Evolutionary conservation across 2,888 invertebrate species (phyloP).

Genomic region (Athrips mouffetella): DNA sequence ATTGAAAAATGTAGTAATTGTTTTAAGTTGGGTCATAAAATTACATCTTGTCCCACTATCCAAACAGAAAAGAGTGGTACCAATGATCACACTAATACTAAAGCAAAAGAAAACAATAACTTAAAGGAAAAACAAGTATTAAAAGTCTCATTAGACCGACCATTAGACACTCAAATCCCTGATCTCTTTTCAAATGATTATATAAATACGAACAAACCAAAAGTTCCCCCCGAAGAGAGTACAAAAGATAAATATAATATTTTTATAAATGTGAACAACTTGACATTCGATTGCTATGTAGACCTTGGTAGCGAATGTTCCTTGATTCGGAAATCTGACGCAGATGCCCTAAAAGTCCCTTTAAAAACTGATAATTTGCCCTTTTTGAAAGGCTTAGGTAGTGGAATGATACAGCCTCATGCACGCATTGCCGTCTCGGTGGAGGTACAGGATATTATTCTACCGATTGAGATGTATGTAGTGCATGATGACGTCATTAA

Average conservation of each 20-base stretch:
- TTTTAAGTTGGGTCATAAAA: background rate
- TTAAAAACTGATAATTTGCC: background rate
- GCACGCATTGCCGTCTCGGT: constrained; percentile 1
- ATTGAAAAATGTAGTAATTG: background rate
- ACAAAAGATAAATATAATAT: background rate
- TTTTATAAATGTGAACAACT: background rate
- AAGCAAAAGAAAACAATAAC: background rate
- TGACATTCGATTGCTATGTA: background rate
- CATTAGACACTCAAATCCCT: too few relatives aligned
- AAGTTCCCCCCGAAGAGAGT: background rate
- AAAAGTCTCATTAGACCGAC: too few relatives aligned
- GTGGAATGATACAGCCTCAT: background rate
- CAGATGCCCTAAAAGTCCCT: background rate
- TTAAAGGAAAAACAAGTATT: background rate
- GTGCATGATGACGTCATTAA: constrained; percentile 5
- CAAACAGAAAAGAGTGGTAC: background rate
- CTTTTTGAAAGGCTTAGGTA: background rate
- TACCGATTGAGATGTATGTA: constrained; percentile 4
- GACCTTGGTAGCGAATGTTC: constrained; percentile 2
- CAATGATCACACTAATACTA: background rate
- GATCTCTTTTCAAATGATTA: too few relatives aligned
- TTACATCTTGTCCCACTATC: background rate
- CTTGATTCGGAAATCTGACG: background rate
- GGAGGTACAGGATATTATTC: constrained; percentile 15
- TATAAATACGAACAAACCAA: too few relatives aligned